Evolutionary conservation across 2,888 invertebrate species (phyloP), one percentile per base, ranked within the genome.

Genomic region (Cheilosia grossa): DNA sequence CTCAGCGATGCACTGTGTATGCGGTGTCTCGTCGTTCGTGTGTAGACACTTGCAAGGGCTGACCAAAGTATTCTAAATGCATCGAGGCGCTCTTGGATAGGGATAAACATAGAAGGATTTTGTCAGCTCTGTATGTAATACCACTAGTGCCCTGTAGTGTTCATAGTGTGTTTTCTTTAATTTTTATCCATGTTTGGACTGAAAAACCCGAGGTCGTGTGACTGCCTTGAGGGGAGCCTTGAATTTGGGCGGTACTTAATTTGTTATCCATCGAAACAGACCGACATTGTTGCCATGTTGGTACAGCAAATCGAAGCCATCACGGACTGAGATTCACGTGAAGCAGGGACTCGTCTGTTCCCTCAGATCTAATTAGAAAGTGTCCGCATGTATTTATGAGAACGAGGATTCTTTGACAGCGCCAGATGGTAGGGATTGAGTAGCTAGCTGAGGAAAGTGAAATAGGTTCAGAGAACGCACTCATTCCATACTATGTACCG

Each of bases 21-120:
- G 9, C 47, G 13, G 47, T 47, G 47, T 56, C 13, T 10, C 27
- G n/a, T 33, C 21, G 33, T 10, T 37, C 37, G 42, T 51, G 33
- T 17, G 17, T 19, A 58, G 59, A 13, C 37, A 13, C 54, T 53
- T 59, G 75, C 67, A 44, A 10, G 51, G 58, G 66, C 59, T 30
- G 53, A 59, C 75, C 67, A 75, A 59, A 75, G 59, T 59, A 67
- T 59, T 59, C 58, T 53, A 42, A 59, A 67, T 44, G 21, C 19
- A 27, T 24, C 19, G 9, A 24, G 44, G 42, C 44, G 61, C 44
- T 21, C 53, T 42, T 67, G 7, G 58, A 17, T 27, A 49, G 24
- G 59, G 15, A 51, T n/a, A 27, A 24, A 24, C 44, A 17, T 4
- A 4, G 2, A 51, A 42, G 72, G 27, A 72, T 72, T 59, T 58